A percentile compares a stretch with the other conserved stretches of the same genome.
phyloP scores from a whole-genome alignment of 2,797 vertebrate genomes.

The Oryzias dopingdopingensis region DNA sequence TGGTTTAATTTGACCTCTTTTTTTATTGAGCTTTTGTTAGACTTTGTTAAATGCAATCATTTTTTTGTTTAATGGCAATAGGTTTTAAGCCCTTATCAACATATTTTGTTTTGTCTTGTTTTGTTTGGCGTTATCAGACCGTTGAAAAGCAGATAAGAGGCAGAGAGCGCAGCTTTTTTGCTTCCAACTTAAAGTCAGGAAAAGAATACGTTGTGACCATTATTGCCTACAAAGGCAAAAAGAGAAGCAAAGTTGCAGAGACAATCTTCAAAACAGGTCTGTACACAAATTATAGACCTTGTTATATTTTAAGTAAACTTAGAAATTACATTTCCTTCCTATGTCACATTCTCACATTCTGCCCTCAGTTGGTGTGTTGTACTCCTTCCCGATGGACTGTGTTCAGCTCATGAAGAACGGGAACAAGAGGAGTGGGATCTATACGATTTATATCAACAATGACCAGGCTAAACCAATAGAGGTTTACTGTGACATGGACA shows the following conservation, averaged over 20 bases:
- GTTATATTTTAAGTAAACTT: no score
- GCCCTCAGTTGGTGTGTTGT: slow-evolving; percentile 69
- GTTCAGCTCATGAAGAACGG: slow-evolving; percentile 82
- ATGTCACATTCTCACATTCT: neutral
- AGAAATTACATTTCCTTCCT: no score
- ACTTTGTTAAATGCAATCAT: neutral
- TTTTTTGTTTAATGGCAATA: neutral
- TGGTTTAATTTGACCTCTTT: no score
- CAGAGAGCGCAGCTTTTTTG: slow-evolving; percentile 61
- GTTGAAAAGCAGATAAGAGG: slow-evolving; percentile 71
- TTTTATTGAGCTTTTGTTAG: no score
- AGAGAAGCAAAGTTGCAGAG: slow-evolving; percentile 75
- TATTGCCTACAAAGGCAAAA: slow-evolving; percentile 78
- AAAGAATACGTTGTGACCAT: slow-evolving; percentile 77
- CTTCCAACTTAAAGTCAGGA: slow-evolving; percentile 75
- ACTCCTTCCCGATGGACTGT: slow-evolving; percentile 83
- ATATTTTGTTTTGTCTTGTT: no score
- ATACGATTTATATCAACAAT: slow-evolving; percentile 79
- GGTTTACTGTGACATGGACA: slow-evolving; percentile 88
- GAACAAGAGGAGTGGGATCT: slow-evolving; percentile 71
- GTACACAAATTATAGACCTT: neutral
- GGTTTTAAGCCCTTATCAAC: neutral
- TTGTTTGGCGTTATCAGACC: slow-evolving; percentile 46
- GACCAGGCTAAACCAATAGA: slow-evolving; percentile 73
- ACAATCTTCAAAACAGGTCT: slow-evolving; percentile 83